Percentiles rank a stretch among this genome's conserved stretches.
These are phyloP conservation scores for Alviniconcha strummeri DNA, from an alignment of 2,888 invertebrate genomes.

Conservation along the genomic window DNA sequence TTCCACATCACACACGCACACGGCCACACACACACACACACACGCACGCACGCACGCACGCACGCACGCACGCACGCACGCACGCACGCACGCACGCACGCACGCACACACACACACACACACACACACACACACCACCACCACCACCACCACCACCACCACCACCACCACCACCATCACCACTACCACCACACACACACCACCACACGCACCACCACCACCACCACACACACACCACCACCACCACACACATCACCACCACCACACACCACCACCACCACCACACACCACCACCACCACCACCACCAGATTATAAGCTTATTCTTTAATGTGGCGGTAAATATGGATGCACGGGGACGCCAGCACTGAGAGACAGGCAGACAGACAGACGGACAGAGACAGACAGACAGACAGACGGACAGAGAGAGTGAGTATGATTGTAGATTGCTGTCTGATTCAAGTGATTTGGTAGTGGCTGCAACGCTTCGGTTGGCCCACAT, in stretches of 20 bases:
- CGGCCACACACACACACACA: too few species aligned
- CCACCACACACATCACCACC: not conserved
- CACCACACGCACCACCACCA: not conserved
- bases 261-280: not conserved
- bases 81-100: not conserved
- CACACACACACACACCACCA: not conserved
- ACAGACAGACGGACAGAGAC: not conserved
- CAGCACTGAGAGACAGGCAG: not conserved
- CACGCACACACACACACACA: conserved; percentile 7
- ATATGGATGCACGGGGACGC: not conserved
- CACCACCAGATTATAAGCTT: not conserved
- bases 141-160: not conserved
- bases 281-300: not conserved
- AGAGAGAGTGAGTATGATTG: too few species aligned
- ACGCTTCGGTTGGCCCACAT: too few species aligned
- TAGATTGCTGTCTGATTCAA: too few species aligned
- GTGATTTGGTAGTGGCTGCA: too few species aligned
- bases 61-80: too few species aligned
- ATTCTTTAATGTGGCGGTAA: not conserved
- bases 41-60: too few species aligned
- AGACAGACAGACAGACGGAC: not conserved
- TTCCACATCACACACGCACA: too few species aligned
- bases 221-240: not conserved
- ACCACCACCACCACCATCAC: not conserved
- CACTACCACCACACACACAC: not conserved